Evolutionary conservation across 2,888 invertebrate genomes (phyloP).

Genomic region (Ptychoptera albimana): DNA sequence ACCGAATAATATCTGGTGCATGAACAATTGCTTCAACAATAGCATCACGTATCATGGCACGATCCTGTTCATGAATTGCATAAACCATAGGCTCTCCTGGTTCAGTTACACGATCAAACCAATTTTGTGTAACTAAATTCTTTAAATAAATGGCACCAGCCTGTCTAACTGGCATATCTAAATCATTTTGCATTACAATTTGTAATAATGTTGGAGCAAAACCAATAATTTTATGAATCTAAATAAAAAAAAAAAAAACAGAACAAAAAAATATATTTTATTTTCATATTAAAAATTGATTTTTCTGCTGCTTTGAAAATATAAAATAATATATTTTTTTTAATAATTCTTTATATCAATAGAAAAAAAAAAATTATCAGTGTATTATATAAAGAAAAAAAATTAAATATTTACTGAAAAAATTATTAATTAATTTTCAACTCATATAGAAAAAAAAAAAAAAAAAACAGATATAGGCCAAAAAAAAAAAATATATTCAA

Average conservation of each 20-base stretch:
- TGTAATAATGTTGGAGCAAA: slow-evolving; percentile 88
- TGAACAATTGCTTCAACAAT: slow-evolving; percentile 93
- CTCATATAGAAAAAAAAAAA: no score
- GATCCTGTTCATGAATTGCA: slow-evolving; percentile 90
- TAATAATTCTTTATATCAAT: no score
- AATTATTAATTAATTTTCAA: no score
- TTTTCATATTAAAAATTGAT: no score
- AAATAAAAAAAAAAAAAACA: slow-evolving; percentile 8
- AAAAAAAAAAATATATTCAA: no score
- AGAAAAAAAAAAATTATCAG: no score
- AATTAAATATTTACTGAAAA: no score
- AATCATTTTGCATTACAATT: slow-evolving; percentile 80
- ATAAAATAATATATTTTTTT: no score
- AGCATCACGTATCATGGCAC: slow-evolving; percentile 77
- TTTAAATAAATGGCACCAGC: slow-evolving; percentile 95
- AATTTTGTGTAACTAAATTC: slow-evolving; percentile 76
- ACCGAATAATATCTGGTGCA: slow-evolving; percentile 75
- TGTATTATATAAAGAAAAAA: no score
- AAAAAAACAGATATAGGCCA: no score
- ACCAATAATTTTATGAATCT: slow-evolving; percentile 91
- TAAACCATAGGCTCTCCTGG: slow-evolving; percentile 61
- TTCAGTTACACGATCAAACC: slow-evolving; percentile 71
- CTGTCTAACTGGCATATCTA: slow-evolving; percentile 85
- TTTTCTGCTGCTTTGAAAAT: no score
- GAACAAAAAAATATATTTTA: no score